Evolutionary conservation across 2,113 vertebrate species (phyloP).

Genomic region (Synchiropus splendidus): DNA sequence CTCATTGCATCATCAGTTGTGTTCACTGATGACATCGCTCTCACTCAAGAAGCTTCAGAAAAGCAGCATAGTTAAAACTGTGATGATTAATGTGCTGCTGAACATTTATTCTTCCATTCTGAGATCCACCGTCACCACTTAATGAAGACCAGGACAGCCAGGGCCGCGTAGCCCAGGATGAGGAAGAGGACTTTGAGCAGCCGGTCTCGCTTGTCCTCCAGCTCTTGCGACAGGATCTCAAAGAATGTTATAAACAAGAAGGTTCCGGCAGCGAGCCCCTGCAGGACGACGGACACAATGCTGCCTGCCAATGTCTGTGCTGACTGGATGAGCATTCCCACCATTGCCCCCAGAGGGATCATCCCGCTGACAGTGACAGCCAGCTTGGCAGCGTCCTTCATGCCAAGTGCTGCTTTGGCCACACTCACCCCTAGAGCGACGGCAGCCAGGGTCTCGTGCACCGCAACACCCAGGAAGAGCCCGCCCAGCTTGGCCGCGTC

Average conservation of each 20-base stretch:
- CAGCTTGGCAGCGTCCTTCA: conserved; percentile 76
- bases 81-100: no score
- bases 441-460: conserved; percentile 82
- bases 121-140: conserved; percentile 69
- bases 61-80: no score
- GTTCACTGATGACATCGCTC: no score
- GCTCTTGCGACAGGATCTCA: conserved; percentile 81
- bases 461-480: conserved; percentile 79
- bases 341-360: conserved; percentile 77
- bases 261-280: conserved; percentile 80
- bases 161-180: conserved; percentile 73
- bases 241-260: conserved; percentile 90
- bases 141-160: conserved; percentile 77
- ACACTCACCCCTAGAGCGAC: conserved; percentile 80
- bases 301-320: conserved; percentile 57
- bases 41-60: no score
- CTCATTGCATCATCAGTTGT: no score
- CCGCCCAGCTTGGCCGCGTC: conserved; percentile 66
- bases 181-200: conserved; percentile 87
- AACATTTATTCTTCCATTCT: no score
- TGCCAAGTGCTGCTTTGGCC: conserved; percentile 65
- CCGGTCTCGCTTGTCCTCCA: conserved; percentile 80
- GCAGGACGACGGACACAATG: conserved; percentile 74
- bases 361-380: conserved; percentile 73
- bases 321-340: conserved; percentile 81